phyloP scores from a whole-genome alignment of 2,113 vertebrate species.

The Embiotoca jacksoni region DNA sequence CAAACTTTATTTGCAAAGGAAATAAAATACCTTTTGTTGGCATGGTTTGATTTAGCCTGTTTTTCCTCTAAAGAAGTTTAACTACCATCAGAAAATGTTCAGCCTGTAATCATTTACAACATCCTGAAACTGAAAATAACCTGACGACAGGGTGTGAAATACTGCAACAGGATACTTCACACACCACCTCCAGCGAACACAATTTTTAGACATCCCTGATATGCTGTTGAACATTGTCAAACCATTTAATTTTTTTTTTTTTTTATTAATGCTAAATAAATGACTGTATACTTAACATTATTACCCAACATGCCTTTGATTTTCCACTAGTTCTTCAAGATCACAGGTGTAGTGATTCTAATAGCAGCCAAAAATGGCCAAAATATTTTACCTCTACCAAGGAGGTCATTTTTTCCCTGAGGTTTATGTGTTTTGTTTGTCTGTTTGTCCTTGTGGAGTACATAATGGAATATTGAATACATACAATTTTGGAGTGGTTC shows the following conservation, averaged over 20 bases:
- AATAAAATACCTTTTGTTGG: conserved; percentile 3
- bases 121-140: conserved; percentile 2
- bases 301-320: background rate
- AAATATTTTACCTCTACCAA: too few species aligned
- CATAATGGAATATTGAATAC: too few species aligned
- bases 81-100: conserved; percentile 19
- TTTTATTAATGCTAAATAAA: background rate
- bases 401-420: too few species aligned
- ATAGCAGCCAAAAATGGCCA: background rate
- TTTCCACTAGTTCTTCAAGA: background rate
- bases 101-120: background rate
- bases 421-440: too few species aligned
- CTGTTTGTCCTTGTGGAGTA: too few species aligned
- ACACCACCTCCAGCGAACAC: background rate
- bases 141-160: background rate
- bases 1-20: conserved; percentile 17
- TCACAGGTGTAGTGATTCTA: background rate
- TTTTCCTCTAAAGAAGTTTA: conserved; percentile 34
- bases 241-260: too few species aligned
- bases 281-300: background rate
- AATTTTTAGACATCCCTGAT: too few species aligned
- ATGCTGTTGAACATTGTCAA: too few species aligned
- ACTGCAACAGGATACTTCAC: too few species aligned
- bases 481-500: too few species aligned
- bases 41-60: conserved; percentile 18